These are phyloP conservation scores for Chlamydotis undulata DNA, from an alignment of 2,113 vertebrate genomes.

Conservation along the genomic window DNA sequence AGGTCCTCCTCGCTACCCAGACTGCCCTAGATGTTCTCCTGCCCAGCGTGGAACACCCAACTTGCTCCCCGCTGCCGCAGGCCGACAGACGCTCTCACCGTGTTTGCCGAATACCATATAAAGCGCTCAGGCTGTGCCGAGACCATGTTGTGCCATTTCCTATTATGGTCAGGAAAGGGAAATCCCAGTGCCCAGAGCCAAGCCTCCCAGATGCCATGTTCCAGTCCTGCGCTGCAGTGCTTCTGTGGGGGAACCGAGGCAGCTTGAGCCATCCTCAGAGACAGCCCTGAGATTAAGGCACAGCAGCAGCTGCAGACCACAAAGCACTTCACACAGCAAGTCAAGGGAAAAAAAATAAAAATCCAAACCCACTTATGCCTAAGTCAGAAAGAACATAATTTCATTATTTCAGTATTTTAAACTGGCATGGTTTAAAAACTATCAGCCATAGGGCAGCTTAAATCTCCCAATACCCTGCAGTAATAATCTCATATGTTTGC, in stretches of 20 bases:
- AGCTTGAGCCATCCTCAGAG: background rate
- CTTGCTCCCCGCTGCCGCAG: background rate
- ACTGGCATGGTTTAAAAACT: background rate
- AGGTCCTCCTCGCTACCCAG: background rate
- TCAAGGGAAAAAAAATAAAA: too few relatives aligned
- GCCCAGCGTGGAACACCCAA: background rate
- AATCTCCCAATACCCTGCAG: background rate
- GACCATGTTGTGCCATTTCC: conserved; percentile 47
- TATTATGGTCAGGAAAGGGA: conserved; percentile 78
- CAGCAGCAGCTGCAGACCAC: background rate
- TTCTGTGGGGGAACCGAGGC: background rate
- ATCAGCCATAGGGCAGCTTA: background rate
- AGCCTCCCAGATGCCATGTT: background rate
- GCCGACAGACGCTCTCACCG: background rate
- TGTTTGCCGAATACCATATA: conserved; percentile 59
- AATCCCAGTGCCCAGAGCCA: conserved; percentile 43
- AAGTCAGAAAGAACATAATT: background rate
- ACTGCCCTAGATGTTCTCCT: background rate
- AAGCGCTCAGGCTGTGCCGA: conserved; percentile 30
- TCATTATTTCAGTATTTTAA: background rate
- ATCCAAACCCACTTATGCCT: background rate
- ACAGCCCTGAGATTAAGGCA: background rate
- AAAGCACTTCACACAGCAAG: background rate
- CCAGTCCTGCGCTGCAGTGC: background rate
- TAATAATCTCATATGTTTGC: background rate